These are phyloP conservation scores for Neofelis nebulosa DNA, from an alignment of 2,113 vertebrate species.

Conservation along the genomic window DNA sequence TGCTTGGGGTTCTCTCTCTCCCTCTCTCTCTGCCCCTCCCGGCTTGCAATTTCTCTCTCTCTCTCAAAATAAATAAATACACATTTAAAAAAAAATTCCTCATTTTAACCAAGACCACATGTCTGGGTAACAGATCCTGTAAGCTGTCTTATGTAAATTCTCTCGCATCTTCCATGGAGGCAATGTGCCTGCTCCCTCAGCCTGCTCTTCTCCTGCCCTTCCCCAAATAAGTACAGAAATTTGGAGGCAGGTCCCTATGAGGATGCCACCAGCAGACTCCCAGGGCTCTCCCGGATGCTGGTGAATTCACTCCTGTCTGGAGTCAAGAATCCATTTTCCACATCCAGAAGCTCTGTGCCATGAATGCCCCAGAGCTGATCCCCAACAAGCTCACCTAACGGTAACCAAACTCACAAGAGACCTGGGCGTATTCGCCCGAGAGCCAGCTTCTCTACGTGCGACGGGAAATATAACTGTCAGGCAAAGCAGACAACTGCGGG, in stretches of 20 bases:
- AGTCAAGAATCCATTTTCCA: not conserved
- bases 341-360: not conserved
- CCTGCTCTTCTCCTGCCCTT: not conserved
- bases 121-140: not conserved
- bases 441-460: not conserved
- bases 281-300: not conserved
- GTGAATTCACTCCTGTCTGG: not conserved
- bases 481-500: not conserved
- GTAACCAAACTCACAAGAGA: not conserved
- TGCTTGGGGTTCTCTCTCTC: no score
- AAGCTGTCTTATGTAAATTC: not conserved
- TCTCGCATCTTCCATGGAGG: not conserved
- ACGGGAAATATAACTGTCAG: constrained; percentile 18
- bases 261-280: not conserved
- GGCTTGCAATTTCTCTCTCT: no score
- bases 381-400: not conserved
- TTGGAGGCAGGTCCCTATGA: not conserved
- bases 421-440: not conserved
- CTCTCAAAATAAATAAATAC: no score
- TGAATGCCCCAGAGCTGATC: not conserved
- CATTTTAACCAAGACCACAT: not conserved
- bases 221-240: not conserved
- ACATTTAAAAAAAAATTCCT: not conserved
- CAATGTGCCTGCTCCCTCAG: not conserved
- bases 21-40: no score